Conservation (phyloP, 1,140 invertebrate genomes). For the Drosophila ercepeae region DNA sequence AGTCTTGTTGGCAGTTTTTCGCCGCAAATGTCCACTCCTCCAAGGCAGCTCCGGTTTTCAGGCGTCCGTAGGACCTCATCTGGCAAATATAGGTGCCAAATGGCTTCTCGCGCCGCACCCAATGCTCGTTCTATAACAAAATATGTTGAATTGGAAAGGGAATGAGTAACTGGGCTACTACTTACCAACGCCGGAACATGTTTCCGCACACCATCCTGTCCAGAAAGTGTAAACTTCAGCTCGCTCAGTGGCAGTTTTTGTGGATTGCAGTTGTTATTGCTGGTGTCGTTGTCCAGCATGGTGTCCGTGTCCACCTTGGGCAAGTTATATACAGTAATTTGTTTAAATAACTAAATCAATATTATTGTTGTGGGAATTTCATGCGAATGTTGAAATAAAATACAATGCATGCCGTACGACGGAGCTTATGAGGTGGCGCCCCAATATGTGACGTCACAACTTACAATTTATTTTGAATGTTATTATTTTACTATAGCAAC, state of each 20-base stretch:
- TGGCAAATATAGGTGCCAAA: conserved; percentile 64
- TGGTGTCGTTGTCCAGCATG: conserved; percentile 53
- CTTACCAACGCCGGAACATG: conserved; percentile 60
- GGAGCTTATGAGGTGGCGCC: background rate
- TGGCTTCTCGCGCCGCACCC: conserved; percentile 52
- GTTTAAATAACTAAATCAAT: background rate
- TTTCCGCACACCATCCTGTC: conserved; percentile 41
- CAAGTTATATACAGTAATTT: background rate
- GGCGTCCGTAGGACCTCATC: conserved; percentile 50
- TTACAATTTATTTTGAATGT: background rate
- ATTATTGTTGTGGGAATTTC: conserved; percentile 4
- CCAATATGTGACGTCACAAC: background rate
- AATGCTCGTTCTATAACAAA: conserved; percentile 48
- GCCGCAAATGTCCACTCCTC: conserved; percentile 75
- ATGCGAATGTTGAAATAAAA: conserved; percentile 6
- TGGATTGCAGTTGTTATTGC: conserved; percentile 60
- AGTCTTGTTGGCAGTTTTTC: conserved; percentile 59
- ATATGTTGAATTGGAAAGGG: background rate
- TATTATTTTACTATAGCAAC: background rate
- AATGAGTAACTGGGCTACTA: background rate
- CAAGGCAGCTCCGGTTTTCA: conserved; percentile 57
- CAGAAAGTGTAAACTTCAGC: conserved; percentile 40
- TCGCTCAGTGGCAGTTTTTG: conserved; percentile 52
- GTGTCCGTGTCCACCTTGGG: conserved; percentile 2
- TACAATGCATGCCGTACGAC: background rate